These are phyloP conservation scores for Hyperoplus lanceolatus DNA, from an alignment of 2,797 vertebrate species.

Conservation along the genomic window DNA sequence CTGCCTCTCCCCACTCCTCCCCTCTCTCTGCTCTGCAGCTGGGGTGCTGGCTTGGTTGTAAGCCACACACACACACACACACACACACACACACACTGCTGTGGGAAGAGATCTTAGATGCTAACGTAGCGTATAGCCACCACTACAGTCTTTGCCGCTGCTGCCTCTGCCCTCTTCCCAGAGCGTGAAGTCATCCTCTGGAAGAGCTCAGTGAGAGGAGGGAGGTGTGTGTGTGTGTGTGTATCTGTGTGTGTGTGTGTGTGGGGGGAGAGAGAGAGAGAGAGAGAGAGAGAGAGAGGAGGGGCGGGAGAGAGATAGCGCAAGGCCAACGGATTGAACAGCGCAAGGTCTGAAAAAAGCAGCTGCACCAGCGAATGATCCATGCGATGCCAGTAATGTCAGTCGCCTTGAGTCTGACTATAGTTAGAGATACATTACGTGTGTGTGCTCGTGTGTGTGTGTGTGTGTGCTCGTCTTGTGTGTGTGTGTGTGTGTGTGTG, in stretches of 20 bases:
- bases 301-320: constrained; percentile 58
- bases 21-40: constrained; percentile 53
- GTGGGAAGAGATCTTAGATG: constrained; percentile 66
- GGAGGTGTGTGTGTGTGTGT: constrained; percentile 19
- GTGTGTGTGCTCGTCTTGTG: constrained; percentile 8
- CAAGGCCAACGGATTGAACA: constrained; percentile 79
- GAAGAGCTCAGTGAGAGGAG: constrained; percentile 62
- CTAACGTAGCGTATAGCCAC: constrained; percentile 65
- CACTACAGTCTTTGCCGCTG: constrained; percentile 49
- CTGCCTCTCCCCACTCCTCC: constrained; percentile 37
- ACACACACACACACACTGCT: background rate
- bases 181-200: constrained; percentile 82
- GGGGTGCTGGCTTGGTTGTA: constrained; percentile 45
- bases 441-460: constrained; percentile 28
- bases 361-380: constrained; percentile 93
- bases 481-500: constrained; percentile 29
- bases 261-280: constrained; percentile 5
- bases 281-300: constrained; percentile 15
- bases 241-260: too few relatives aligned
- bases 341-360: constrained; percentile 91
- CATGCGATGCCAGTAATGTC: constrained; percentile 93
- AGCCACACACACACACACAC: constrained; percentile 22
- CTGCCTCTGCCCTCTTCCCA: constrained; percentile 72
- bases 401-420: constrained; percentile 89
- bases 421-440: constrained; percentile 90